Evolutionary conservation across 2,888 invertebrate genomes (phyloP).

Genomic region (Hirtodrosophila trivittata): DNA sequence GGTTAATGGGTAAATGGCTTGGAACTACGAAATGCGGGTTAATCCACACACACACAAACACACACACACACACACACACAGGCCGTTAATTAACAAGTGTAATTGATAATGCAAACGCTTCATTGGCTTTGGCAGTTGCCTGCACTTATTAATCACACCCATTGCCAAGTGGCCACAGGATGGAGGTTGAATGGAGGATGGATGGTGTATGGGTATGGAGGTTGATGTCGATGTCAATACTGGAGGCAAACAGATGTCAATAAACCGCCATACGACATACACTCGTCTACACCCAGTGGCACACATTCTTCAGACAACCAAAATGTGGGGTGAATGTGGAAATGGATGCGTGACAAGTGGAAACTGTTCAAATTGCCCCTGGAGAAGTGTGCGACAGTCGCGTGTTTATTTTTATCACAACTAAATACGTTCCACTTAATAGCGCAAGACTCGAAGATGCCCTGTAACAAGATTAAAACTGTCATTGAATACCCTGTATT

Average conservation of each 20-base stretch:
- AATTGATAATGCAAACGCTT: constrained; percentile 64
- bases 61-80: constrained; percentile 42
- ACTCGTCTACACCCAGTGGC: constrained; percentile 41
- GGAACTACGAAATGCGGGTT: constrained; percentile 58
- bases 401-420: constrained; percentile 44
- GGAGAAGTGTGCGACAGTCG: constrained; percentile 21
- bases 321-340: constrained; percentile 19
- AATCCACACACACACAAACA: constrained; percentile 57
- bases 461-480: not conserved
- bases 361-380: constrained; percentile 42
- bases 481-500: no score
- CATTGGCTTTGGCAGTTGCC: constrained; percentile 34
- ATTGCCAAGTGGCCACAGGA: constrained; percentile 31
- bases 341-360: constrained; percentile 68
- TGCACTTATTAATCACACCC: constrained; percentile 60
- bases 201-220: no score
- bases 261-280: constrained; percentile 39
- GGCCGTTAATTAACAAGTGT: constrained; percentile 76
- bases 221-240: constrained; percentile 10
- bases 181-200: not conserved
- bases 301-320: constrained; percentile 53
- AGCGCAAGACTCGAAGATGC: not conserved
- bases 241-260: constrained; percentile 61
- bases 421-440: not conserved
- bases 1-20: constrained; percentile 18